Conservation (phyloP, 2,888 invertebrate species). For the Gryllus longicercus region DNA sequence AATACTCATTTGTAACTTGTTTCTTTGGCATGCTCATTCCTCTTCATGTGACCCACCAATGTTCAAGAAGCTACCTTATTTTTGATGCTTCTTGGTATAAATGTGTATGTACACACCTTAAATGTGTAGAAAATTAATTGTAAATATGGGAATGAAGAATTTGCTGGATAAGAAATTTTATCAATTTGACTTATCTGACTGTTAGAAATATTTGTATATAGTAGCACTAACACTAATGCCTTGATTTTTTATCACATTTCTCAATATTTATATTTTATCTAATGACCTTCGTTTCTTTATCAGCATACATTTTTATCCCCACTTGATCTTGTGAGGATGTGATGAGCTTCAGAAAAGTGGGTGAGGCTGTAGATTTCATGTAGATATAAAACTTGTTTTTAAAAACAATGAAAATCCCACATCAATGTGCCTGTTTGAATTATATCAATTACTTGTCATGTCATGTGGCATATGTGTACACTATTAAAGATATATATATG, state of each 20-base stretch:
- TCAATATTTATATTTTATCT: slow-evolving; percentile 31
- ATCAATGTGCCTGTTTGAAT: slow-evolving; percentile 37
- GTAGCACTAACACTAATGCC: slow-evolving; percentile 28
- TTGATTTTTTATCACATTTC: slow-evolving; percentile 23
- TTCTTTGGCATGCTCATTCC: not conserved
- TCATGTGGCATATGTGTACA: not conserved
- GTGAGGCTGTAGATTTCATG: slow-evolving; percentile 28
- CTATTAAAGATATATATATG: slow-evolving; percentile 11
- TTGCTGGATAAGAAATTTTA: slow-evolving; percentile 25
- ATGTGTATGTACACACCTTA: not conserved
- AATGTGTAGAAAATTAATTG: slow-evolving; percentile 18
- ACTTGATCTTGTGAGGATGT: slow-evolving; percentile 5
- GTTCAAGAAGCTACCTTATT: not conserved
- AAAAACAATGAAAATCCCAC: slow-evolving; percentile 34
- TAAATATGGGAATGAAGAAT: slow-evolving; percentile 26
- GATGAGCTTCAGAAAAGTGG: slow-evolving; percentile 17
- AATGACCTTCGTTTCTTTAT: slow-evolving; percentile 20
- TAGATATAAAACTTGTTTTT: slow-evolving; percentile 20
- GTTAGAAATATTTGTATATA: slow-evolving; percentile 28
- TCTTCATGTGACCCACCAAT: slow-evolving; percentile 5
- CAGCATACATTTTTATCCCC: not conserved
- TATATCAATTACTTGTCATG: slow-evolving; percentile 31
- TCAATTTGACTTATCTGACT: slow-evolving; percentile 25
- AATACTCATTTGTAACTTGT: not conserved
- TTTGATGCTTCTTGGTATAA: not conserved